Conservation (phyloP, 2,797 vertebrate genomes). For the Tiaroga cobitis region DNA sequence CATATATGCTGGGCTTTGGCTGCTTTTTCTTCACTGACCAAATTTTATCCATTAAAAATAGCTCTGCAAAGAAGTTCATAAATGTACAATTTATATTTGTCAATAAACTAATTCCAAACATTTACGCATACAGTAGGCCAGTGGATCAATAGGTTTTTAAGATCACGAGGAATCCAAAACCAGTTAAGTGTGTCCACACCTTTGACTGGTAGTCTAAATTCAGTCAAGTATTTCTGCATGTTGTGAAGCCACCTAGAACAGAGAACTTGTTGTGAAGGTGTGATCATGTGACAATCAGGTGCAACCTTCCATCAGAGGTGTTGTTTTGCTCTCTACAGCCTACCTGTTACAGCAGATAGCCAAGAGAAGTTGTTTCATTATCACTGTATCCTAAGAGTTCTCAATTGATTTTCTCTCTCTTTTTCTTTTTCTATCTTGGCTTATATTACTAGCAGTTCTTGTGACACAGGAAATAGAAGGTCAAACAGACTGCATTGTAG, state of each 20-base stretch:
- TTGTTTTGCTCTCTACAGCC: constrained; percentile 39
- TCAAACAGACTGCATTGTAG: constrained; percentile 4
- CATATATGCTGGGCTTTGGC: background rate
- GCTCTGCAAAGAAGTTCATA: background rate
- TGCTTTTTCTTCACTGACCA: background rate
- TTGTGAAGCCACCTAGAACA: constrained; percentile 11
- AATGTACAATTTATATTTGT: background rate
- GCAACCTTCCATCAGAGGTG: constrained; percentile 35
- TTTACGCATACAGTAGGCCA: background rate
- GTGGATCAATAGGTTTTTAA: background rate
- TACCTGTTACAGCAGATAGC: constrained; percentile 56
- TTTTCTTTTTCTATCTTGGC: constrained; percentile 35
- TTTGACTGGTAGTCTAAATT: background rate
- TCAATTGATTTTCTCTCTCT: constrained; percentile 46
- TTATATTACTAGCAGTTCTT: constrained; percentile 33
- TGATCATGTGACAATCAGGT: constrained; percentile 23
- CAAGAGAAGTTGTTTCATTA: constrained; percentile 57
- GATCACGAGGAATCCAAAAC: background rate
- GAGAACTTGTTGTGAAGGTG: constrained; percentile 26
- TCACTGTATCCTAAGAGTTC: constrained; percentile 49
- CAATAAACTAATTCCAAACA: background rate
- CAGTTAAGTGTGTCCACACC: background rate
- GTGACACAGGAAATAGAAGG: constrained; percentile 17
- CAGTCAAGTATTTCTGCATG: background rate
- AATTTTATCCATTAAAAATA: background rate